Conservation (phyloP, 2,113 vertebrate genomes). For the Egretta garzetta region DNA sequence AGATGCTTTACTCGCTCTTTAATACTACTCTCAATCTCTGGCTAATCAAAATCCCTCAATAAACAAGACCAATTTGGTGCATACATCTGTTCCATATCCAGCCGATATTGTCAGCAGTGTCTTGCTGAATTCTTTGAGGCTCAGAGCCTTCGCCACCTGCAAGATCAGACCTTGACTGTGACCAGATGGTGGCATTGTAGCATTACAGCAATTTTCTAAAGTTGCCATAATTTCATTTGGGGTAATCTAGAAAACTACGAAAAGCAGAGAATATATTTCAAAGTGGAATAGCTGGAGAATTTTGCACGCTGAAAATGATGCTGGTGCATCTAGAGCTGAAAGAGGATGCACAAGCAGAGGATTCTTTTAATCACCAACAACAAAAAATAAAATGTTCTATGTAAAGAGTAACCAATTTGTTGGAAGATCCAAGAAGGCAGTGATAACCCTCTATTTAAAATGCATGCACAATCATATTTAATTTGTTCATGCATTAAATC, state of each 20-base stretch:
- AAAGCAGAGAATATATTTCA: neutral
- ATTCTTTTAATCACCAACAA: neutral
- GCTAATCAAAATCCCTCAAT: neutral
- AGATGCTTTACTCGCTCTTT: neutral
- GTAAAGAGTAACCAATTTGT: neutral
- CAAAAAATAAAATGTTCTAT: neutral
- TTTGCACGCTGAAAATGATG: neutral
- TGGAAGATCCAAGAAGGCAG: neutral
- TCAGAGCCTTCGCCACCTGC: neutral
- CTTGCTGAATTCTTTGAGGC: constrained; percentile 15
- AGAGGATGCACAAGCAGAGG: neutral
- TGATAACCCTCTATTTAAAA: neutral
- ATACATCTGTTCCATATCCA: neutral
- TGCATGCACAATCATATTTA: neutral
- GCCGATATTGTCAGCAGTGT: neutral
- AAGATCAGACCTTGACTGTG: constrained; percentile 29
- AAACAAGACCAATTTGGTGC: neutral
- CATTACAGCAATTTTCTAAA: constrained; percentile 46
- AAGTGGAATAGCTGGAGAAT: neutral
- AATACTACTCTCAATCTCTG: neutral
- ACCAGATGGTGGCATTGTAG: constrained; percentile 72
- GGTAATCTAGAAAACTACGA: neutral
- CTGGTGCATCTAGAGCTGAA: neutral
- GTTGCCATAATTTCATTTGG: neutral
- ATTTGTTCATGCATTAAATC: neutral